Base-by-base conservation (phyloP, 2,113 vertebrate genomes). In the Platycercus adscitus region DNA sequence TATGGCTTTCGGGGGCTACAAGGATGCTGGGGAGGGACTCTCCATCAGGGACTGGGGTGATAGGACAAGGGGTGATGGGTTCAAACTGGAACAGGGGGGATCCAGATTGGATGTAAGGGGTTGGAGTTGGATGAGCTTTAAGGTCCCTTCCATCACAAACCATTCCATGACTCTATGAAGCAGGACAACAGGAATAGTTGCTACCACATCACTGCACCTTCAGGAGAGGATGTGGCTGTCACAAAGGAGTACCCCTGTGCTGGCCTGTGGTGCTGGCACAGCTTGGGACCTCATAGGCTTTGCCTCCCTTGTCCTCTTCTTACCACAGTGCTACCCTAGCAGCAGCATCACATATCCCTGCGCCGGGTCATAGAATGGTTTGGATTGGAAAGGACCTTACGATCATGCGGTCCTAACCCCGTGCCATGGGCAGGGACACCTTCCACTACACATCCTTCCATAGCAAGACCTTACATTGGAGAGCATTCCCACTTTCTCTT, bases 331-430 rank as follows among this genome's bases (percentile, higher is more conserved):
- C n/a, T 39, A 12, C 13, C 46, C 55, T 28, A 50, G 29, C 28
- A 9, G 46, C 56, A 71, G 18, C 17, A 6, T 26, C 1, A 0
- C 21, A 0, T 33, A 19, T 69, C 35, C 41, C 39, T 58, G 25
- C 58, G 65, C 69, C 2, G 4, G 20, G 10, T 35, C 33, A 24
- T 16, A 35, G 33, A 58, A 58, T 35, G 21, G 56, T 35, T 58
- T 35, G 21, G 21, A 35, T 35, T 58, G 33, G 56, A 58, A 35
- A 58, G 33, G 33, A 35, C 21, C 21, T 58, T 15, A 35, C 10
- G 13, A 16, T n/a, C 56, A 58, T 35, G 33, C 56, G 35, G 33
- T 23, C 35, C 33, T 35, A 58, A 16, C 33, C 56, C 33, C 33
- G 13, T 35, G 56, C 56, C 33, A 15, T 58, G 56, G 33, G 56